phyloP scores from a whole-genome alignment of 2,888 invertebrate genomes.

The Bombyx huttoni region DNA sequence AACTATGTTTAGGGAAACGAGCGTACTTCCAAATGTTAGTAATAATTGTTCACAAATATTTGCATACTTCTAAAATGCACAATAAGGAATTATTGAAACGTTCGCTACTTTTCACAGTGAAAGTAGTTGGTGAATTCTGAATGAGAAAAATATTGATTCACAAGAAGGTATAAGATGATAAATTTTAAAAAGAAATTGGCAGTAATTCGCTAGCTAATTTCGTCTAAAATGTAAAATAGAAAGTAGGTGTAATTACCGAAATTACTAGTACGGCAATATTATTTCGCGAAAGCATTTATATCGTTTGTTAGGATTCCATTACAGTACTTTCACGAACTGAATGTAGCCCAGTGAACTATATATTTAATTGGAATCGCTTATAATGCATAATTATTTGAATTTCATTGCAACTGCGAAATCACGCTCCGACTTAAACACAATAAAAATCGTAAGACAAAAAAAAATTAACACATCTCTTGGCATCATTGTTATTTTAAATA shows the following conservation, averaged over 20 bases:
- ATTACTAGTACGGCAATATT: constrained; percentile 13
- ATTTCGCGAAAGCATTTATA: constrained; percentile 16
- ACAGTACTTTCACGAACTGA: constrained; percentile 14
- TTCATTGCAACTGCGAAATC: neutral
- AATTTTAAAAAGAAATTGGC: neutral
- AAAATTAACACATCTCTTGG: neutral
- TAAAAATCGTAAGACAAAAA: neutral
- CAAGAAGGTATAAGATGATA: neutral
- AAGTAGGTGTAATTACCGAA: constrained; percentile 16
- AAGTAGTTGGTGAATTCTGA: neutral
- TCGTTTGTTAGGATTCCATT: constrained; percentile 12
- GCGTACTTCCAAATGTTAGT: neutral
- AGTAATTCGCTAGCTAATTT: neutral
- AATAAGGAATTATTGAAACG: neutral
- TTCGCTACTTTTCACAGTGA: neutral
- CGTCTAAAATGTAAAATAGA: constrained; percentile 19
- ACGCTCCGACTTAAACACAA: too few species aligned
- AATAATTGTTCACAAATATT: neutral
- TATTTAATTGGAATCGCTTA: neutral
- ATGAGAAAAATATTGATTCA: neutral
- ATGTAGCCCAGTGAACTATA: constrained; percentile 9
- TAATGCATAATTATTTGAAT: neutral
- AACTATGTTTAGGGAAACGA: constrained; percentile 6
- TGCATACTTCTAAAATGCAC: neutral
- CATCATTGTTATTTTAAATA: neutral